These are phyloP conservation scores for Noctuana brunneofusca DNA, from an alignment of 2,888 invertebrate species.

Conservation along the genomic window DNA sequence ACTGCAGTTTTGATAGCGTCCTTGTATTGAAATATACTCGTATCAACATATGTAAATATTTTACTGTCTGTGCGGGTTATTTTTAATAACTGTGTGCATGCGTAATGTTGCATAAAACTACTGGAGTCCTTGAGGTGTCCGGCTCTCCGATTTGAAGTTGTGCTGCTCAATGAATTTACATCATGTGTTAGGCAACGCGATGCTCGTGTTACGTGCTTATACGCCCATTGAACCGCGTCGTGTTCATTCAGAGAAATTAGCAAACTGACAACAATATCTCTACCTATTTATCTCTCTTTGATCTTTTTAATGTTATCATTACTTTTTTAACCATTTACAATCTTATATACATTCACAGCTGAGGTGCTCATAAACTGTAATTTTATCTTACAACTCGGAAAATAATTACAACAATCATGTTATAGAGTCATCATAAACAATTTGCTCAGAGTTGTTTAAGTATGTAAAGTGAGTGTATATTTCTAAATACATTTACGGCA, in stretches of 20 bases:
- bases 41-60: background rate
- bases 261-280: constrained; percentile 34
- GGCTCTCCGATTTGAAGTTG: constrained; percentile 50
- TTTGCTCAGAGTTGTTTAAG: constrained; percentile 20
- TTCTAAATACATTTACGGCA: background rate
- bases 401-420: constrained; percentile 5
- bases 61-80: background rate
- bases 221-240: constrained; percentile 42
- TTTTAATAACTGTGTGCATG: background rate
- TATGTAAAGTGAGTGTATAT: constrained; percentile 5
- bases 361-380: background rate
- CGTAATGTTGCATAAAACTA: background rate
- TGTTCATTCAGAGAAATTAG: constrained; percentile 44
- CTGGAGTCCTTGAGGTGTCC: constrained; percentile 37
- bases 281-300: constrained; percentile 22
- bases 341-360: background rate
- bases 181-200: constrained; percentile 37
- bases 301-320: constrained; percentile 27
- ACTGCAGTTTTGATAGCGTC: too few species aligned
- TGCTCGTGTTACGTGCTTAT: constrained; percentile 39
- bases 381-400: background rate
- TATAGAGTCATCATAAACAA: constrained; percentile 13
- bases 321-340: background rate
- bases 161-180: constrained; percentile 50
- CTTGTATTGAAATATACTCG: too few species aligned